Conservation (phyloP, 2,888 invertebrate species). For the Drosophila tripunctata region DNA sequence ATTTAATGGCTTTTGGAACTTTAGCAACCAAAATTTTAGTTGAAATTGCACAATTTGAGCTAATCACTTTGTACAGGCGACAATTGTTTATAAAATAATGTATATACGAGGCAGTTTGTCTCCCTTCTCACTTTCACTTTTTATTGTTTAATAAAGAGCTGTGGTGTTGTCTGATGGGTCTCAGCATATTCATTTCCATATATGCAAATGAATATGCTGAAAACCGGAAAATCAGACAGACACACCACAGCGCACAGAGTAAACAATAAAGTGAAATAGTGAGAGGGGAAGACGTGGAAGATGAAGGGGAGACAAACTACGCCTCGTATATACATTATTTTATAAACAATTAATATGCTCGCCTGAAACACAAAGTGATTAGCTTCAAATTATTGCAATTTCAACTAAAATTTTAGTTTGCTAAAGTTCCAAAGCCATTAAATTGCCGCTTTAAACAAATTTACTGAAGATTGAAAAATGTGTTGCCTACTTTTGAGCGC, state of each 20-base stretch:
- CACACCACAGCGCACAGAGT: conserved; percentile 5
- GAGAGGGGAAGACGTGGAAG: too few species aligned
- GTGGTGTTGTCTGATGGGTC: conserved; percentile 51
- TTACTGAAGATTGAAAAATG: neutral
- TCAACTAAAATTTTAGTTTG: neutral
- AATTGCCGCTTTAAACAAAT: neutral
- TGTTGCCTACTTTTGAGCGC: conserved; percentile 2
- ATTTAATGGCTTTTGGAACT: neutral
- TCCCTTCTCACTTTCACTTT: too few species aligned
- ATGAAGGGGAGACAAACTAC: neutral
- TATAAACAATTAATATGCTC: conserved; percentile 10
- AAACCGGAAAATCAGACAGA: conserved; percentile 61
- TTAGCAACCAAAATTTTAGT: neutral
- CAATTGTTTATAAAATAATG: conserved; percentile 8
- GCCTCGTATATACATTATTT: neutral
- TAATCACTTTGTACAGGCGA: conserved; percentile 12
- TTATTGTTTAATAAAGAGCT: conserved; percentile 2
- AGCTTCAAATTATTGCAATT: neutral
- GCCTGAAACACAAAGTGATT: conserved; percentile 15
- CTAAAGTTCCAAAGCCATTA: neutral
- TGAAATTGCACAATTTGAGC: neutral
- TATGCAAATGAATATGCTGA: conserved; percentile 74
- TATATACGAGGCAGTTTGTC: neutral
- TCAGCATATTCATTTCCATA: conserved; percentile 73
- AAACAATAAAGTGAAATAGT: conserved; percentile 10